phyloP scores from a whole-genome alignment of 2,797 vertebrate genomes.

The Pantherophis vulpinus region DNA sequence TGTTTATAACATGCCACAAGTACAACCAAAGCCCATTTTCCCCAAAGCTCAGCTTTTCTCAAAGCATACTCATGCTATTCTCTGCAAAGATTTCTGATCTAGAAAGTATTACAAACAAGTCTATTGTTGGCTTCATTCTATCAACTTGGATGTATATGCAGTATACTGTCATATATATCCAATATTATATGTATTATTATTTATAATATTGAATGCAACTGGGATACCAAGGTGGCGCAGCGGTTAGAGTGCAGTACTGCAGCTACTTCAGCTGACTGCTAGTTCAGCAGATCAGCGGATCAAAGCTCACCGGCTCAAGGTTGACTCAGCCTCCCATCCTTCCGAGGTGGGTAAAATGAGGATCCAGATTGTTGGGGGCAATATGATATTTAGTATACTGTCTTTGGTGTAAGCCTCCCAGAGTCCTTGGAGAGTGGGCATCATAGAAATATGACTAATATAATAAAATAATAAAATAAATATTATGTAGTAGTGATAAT shows the following conservation, averaged over 20 bases:
- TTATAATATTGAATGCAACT: constrained; percentile 1
- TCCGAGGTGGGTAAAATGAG: no score
- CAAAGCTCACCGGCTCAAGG: no score
- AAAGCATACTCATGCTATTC: background rate
- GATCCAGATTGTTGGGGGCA: no score
- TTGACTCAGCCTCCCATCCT: no score
- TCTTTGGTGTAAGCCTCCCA: no score
- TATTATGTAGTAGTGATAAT: constrained; percentile 17
- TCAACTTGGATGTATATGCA: background rate
- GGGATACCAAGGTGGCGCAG: background rate
- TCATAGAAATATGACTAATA: no score
- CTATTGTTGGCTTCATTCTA: background rate
- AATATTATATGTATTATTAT: background rate
- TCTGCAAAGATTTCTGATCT: background rate
- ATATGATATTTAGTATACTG: no score
- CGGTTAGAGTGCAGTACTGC: no score
- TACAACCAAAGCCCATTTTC: background rate
- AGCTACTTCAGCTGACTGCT: no score
- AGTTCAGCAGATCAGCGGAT: no score
- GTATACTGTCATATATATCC: background rate
- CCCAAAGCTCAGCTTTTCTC: background rate
- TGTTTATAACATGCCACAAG: background rate
- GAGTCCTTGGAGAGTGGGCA: no score
- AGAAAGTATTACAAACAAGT: background rate
- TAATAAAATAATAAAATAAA: no score